Evolutionary conservation across 2,888 invertebrate species (phyloP).

Genomic region (Drepanosiphum platanoidis): DNA sequence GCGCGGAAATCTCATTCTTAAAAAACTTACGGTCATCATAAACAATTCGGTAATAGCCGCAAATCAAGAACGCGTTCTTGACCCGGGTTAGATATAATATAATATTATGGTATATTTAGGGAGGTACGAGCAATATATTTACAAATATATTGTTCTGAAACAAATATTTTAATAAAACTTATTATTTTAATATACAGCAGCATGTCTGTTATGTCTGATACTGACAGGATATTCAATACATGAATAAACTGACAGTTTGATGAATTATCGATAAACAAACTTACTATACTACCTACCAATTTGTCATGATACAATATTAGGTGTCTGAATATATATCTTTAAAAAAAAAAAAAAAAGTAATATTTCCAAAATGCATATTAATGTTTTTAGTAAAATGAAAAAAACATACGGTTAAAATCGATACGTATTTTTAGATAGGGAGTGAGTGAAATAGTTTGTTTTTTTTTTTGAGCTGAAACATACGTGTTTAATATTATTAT

Average conservation of each 20-base stretch:
- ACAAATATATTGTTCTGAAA: not conserved
- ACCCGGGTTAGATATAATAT: too few relatives aligned
- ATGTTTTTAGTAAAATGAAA: not conserved
- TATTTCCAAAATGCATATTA: not conserved
- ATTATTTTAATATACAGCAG: constrained; percentile 28
- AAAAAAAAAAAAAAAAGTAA: not conserved
- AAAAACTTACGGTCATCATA: too few relatives aligned
- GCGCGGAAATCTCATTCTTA: too few relatives aligned
- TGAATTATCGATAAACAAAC: constrained; percentile 38
- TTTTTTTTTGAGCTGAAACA: too few relatives aligned
- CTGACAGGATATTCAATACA: constrained; percentile 49
- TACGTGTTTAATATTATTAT: too few relatives aligned
- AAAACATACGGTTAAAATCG: too few relatives aligned
- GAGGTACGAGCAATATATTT: not conserved
- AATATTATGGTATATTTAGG: too few relatives aligned
- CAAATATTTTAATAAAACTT: not conserved
- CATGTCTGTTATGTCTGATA: constrained; percentile 5
- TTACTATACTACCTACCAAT: constrained; percentile 6
- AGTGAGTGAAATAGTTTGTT: too few relatives aligned
- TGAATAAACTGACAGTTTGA: constrained; percentile 32
- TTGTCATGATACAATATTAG: not conserved
- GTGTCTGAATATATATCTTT: not conserved
- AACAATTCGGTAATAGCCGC: too few relatives aligned
- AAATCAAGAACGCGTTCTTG: too few relatives aligned
- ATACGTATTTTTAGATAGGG: too few relatives aligned